Evolutionary conservation across 2,888 invertebrate genomes (phyloP), one percentile per base, ranked within the genome.

Genomic region (Nephrotoma flavescens): DNA sequence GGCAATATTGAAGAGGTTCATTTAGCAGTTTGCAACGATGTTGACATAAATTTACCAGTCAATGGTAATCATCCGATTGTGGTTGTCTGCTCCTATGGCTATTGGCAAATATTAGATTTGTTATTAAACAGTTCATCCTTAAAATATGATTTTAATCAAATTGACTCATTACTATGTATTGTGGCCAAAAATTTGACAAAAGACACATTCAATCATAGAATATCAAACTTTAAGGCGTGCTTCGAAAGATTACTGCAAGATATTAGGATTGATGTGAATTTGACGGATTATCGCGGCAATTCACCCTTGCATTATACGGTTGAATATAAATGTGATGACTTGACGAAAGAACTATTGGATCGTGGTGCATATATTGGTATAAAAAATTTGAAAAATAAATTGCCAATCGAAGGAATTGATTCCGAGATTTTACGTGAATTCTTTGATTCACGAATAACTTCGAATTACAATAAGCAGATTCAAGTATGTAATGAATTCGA

Each of bases 301-400:
- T 95, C 95, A 41, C 94, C 95, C 0, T 91, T 97, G 42, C 96
- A 96, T 91, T 96, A 95, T 89, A 96, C 96, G 0, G 94, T 95
- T 0, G 93, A 95, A 89, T 94, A 95, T 88, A 94, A 95, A 15
- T 94, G 95, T 88, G 92, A 92, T 31, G 93, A 94, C 87, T 94
- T 94, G 0, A 93, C 95, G 4, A 90, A 94, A 86, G 92, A 94
- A 86, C 91, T 97, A 85, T 91, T 97, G 11, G 92, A 94, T 86
- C 92, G 93, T 86, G 96, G 96, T 19, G 95, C 96, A 11, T 96
- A 95, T 89, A 93, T 97, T 44, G 96, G 96, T 1, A 92, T 94
- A 83, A 93, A 93, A 89, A 95, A 95, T 89, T 92, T 91, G 86
- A 95, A 95, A 88, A 93, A 94, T 86, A 93, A 94, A 86, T 94